Evolutionary conservation across 2,888 invertebrate genomes (phyloP).

Genomic region (Carabus problematicus): DNA sequence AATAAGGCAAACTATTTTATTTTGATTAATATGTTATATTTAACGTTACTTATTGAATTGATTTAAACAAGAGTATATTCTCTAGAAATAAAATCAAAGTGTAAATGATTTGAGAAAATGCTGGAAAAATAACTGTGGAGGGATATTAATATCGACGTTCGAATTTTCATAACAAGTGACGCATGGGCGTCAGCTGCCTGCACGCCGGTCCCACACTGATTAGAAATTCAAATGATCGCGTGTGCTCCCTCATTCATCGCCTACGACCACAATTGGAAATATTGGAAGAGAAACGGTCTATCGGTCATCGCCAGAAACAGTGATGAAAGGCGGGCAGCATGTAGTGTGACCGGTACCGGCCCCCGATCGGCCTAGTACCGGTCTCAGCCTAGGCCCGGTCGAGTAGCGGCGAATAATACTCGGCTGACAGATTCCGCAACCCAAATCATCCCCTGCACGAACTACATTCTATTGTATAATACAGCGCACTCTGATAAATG

Average conservation of each 20-base stretch:
- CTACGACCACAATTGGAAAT: not conserved
- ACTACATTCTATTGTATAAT: conserved; percentile 18
- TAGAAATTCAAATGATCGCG: conserved; percentile 39
- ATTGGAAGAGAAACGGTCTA: conserved; percentile 24
- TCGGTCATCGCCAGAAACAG: conserved; percentile 16
- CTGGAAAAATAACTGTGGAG: conserved; percentile 13
- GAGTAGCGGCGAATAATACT: conserved; percentile 1
- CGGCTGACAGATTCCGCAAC: conserved; percentile 8
- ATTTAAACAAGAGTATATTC: not conserved
- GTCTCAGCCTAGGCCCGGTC: not conserved
- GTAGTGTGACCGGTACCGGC: not conserved
- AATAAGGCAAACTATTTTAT: no score
- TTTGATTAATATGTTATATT: no score
- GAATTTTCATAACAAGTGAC: conserved; percentile 37
- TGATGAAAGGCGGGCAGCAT: conserved; percentile 5
- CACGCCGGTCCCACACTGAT: conserved; percentile 29
- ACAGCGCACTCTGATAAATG: conserved; percentile 28
- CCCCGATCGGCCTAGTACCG: no score
- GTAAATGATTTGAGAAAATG: conserved; percentile 28
- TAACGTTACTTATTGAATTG: no score
- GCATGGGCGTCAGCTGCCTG: conserved; percentile 34
- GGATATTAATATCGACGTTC: conserved; percentile 3
- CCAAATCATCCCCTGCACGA: conserved; percentile 6
- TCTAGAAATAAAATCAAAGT: conserved; percentile 6
- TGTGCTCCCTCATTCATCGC: conserved; percentile 27